phyloP scores from a whole-genome alignment of 2,888 invertebrate genomes.

The Phania funesta region DNA sequence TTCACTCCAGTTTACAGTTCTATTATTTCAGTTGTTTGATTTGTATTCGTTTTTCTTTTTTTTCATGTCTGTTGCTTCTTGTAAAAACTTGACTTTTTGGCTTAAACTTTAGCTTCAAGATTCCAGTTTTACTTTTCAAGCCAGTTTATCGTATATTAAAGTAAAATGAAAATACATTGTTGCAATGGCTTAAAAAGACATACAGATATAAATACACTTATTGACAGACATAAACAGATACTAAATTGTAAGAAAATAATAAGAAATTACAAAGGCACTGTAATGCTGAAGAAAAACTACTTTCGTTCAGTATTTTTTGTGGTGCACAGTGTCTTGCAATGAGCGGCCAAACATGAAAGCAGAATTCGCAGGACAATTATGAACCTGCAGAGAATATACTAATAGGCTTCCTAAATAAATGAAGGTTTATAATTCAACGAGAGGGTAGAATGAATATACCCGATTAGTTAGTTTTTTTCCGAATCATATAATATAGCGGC shows the following conservation, averaged over 20 bases:
- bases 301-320: too few species aligned
- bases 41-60: background rate
- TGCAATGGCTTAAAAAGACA: background rate
- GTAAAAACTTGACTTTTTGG: background rate
- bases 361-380: too few species aligned
- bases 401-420: too few species aligned
- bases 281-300: background rate
- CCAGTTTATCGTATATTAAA: background rate
- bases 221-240: background rate
- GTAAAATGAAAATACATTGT: background rate
- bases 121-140: background rate
- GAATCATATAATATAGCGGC: too few species aligned
- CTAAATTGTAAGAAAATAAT: background rate
- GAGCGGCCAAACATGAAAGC: too few species aligned
- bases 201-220: conserved; percentile 9
- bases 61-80: background rate
- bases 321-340: too few species aligned
- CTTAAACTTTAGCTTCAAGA: too few species aligned
- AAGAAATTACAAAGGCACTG: background rate
- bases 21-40: conserved; percentile 6
- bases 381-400: too few species aligned
- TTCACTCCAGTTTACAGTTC: conserved; percentile 38
- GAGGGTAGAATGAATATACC: too few species aligned
- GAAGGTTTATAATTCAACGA: too few species aligned
- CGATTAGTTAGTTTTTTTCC: too few species aligned